phyloP scores from a whole-genome alignment of 2,888 invertebrate genomes.

The Sisyra nigra region DNA sequence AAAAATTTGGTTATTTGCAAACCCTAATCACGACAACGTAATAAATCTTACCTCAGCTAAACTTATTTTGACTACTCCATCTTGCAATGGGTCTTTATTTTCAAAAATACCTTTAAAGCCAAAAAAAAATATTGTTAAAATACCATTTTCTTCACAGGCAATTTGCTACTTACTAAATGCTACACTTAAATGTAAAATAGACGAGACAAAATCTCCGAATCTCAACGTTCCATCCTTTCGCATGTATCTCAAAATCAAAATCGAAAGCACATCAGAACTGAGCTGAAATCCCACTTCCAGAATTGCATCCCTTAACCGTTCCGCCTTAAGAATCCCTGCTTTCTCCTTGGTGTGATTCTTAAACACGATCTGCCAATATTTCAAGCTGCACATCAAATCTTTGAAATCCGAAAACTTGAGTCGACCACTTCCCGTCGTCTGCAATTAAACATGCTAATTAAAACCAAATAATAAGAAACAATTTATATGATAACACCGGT shows the following conservation, averaged over 20 bases:
- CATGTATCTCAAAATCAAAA: constrained; percentile 75
- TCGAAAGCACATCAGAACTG: constrained; percentile 67
- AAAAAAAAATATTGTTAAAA: constrained; percentile 8
- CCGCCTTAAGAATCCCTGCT: constrained; percentile 76
- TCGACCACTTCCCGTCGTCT: constrained; percentile 64
- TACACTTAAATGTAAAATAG: constrained; percentile 73
- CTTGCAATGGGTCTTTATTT: constrained; percentile 61
- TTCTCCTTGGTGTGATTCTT: constrained; percentile 82
- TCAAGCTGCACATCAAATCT: constrained; percentile 80
- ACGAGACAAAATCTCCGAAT: constrained; percentile 84
- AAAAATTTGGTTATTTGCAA: too few relatives aligned
- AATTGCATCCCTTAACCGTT: constrained; percentile 67
- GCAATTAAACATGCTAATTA: constrained; percentile 13
- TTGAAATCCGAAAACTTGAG: constrained; percentile 75
- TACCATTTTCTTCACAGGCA: background rate
- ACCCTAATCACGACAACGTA: too few relatives aligned
- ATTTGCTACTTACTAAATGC: constrained; percentile 57
- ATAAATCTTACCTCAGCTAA: constrained; percentile 51
- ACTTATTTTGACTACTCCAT: constrained; percentile 65
- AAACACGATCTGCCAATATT: constrained; percentile 82
- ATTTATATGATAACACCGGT: too few relatives aligned
- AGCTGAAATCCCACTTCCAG: constrained; percentile 78
- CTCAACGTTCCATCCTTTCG: constrained; percentile 82
- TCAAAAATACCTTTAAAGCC: constrained; percentile 47
- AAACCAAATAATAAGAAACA: too few relatives aligned